Conservation (phyloP, 2,113 vertebrate species). For the Thamnaconus septentrionalis region DNA sequence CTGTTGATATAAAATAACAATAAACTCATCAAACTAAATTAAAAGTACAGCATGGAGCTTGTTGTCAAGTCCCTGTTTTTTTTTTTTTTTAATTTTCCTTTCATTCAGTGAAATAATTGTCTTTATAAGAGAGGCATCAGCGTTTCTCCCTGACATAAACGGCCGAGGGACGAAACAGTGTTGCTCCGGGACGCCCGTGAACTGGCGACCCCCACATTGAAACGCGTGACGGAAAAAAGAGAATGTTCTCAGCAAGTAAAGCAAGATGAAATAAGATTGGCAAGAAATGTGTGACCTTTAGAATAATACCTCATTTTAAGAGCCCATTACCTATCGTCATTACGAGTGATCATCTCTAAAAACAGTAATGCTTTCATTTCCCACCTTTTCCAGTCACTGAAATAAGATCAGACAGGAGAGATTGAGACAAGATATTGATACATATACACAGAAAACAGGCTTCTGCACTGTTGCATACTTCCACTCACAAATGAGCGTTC, state of each 20-base stretch:
- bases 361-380: conserved; percentile 35
- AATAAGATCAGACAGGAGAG: conserved; percentile 41
- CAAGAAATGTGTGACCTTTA: conserved; percentile 55
- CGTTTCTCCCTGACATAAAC: conserved; percentile 20
- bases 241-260: conserved; percentile 40
- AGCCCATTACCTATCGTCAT: conserved; percentile 49
- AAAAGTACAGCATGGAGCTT: conserved; percentile 75
- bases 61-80: conserved; percentile 54
- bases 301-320: conserved; percentile 58
- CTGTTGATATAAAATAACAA: conserved; percentile 75
- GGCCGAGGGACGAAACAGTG: conserved; percentile 45
- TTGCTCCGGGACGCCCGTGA: conserved; percentile 37
- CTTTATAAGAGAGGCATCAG: conserved; percentile 52
- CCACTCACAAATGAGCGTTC: conserved; percentile 51
- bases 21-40: conserved; percentile 73
- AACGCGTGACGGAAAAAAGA: conserved; percentile 46
- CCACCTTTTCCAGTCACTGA: conserved; percentile 46
- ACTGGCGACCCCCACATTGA: conserved; percentile 39
- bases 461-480: conserved; percentile 41
- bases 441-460: conserved; percentile 50
- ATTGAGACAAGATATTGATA: conserved; percentile 42
- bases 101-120: conserved; percentile 60
- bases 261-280: conserved; percentile 43
- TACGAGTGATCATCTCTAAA: conserved; percentile 51
- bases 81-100: conserved; percentile 9